These are phyloP conservation scores for Trissolcus basalis DNA, from an alignment of 1,140 invertebrate species.

Conservation along the genomic window DNA sequence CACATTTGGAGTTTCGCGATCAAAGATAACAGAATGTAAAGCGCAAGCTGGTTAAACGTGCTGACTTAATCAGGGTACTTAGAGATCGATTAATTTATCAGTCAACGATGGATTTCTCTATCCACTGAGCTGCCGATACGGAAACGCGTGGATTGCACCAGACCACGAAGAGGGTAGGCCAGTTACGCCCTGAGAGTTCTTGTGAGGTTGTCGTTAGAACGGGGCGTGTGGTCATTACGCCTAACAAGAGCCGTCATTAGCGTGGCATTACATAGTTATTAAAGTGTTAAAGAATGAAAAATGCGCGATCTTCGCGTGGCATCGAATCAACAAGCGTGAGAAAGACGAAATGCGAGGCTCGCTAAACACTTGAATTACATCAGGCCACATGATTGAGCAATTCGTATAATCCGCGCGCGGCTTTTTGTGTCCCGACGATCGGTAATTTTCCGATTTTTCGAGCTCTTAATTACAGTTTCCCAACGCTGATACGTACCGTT, in stretches of 20 bases:
- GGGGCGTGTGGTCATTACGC: slow-evolving; percentile 60
- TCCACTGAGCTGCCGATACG: slow-evolving; percentile 46
- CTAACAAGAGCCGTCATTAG: slow-evolving; percentile 64
- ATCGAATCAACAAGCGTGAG: slow-evolving; percentile 49
- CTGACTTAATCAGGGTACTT: slow-evolving; percentile 46
- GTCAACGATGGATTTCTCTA: slow-evolving; percentile 56
- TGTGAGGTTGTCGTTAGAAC: slow-evolving; percentile 52
- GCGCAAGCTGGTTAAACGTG: not conserved
- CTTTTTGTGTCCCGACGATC: slow-evolving; percentile 11
- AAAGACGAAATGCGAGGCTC: slow-evolving; percentile 28
- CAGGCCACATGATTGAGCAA: slow-evolving; percentile 20
- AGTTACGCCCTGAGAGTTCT: slow-evolving; percentile 43
- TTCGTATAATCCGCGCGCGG: slow-evolving; percentile 7
- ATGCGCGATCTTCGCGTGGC: slow-evolving; percentile 50
- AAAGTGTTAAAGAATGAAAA: slow-evolving; percentile 57
- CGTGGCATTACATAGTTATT: slow-evolving; percentile 63
- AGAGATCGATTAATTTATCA: slow-evolving; percentile 45
- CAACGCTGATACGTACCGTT: not conserved
- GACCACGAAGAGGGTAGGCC: slow-evolving; percentile 49
- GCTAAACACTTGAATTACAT: slow-evolving; percentile 40
- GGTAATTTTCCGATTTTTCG: slow-evolving; percentile 7
- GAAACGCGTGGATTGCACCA: slow-evolving; percentile 37
- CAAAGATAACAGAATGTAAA: not conserved
- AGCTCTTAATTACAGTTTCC: slow-evolving; percentile 16
- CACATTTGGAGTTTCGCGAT: not conserved